Evolutionary conservation across 2,888 invertebrate genomes (phyloP).

Genomic region (Ormia ochracea): DNA sequence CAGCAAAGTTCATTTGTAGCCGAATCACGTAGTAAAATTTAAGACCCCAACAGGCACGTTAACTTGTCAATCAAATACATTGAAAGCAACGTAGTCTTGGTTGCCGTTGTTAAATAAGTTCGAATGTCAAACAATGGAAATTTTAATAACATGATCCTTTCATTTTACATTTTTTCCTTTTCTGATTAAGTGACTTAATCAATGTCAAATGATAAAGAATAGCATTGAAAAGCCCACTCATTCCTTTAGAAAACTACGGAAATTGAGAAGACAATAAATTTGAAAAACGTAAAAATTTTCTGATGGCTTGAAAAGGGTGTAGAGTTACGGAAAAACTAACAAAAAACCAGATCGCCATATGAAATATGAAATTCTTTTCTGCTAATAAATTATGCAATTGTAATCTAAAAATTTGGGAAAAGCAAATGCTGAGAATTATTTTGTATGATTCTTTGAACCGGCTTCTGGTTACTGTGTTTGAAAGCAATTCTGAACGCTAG

Average conservation of each 20-base stretch:
- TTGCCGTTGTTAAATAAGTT: slow-evolving; percentile 11
- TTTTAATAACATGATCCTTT: neutral
- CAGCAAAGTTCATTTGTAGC: neutral
- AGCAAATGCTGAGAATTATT: too few species aligned
- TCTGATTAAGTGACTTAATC: slow-evolving; percentile 7
- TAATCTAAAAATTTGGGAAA: too few species aligned
- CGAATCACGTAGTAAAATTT: neutral
- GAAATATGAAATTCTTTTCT: too few species aligned
- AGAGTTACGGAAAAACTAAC: too few species aligned
- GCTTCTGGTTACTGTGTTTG: too few species aligned
- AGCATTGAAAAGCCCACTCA: neutral
- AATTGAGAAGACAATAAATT: neutral
- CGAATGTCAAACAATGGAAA: slow-evolving; percentile 31
- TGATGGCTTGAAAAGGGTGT: neutral
- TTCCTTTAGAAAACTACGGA: neutral
- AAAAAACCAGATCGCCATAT: too few species aligned
- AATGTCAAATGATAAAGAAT: neutral
- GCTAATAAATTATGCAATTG: too few species aligned
- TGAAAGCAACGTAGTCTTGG: neutral
- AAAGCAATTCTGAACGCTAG: too few species aligned
- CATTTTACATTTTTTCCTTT: neutral
- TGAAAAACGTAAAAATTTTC: neutral
- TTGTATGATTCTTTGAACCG: too few species aligned
- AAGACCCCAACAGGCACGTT: neutral
- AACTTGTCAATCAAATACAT: neutral